Conservation (phyloP, 2,888 invertebrate genomes). For the Nymphalis c-album region DNA sequence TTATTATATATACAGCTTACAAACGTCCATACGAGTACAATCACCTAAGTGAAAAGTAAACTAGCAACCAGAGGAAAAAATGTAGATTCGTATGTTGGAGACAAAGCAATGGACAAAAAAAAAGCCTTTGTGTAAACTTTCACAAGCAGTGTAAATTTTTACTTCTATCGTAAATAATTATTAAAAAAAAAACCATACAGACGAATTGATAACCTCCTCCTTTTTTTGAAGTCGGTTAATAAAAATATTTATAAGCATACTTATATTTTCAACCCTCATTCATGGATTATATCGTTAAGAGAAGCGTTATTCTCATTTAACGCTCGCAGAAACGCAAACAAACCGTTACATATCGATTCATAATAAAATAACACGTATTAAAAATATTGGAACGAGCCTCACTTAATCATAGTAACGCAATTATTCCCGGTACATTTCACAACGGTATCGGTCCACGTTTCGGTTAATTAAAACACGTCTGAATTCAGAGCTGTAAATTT, state of each 20-base stretch:
- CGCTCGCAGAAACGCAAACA: neutral
- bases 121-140: slow-evolving; percentile 25
- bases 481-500: slow-evolving; percentile 76
- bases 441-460: slow-evolving; percentile 52
- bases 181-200: no score
- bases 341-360: neutral
- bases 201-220: no score
- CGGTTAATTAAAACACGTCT: slow-evolving; percentile 77
- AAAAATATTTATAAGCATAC: no score
- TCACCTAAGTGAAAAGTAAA: slow-evolving; percentile 37
- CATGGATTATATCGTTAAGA: no score
- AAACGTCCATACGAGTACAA: neutral
- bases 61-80: slow-evolving; percentile 32
- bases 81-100: slow-evolving; percentile 27
- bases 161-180: no score
- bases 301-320: no score
- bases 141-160: neutral
- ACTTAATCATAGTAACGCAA: slow-evolving; percentile 38
- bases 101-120: slow-evolving; percentile 27
- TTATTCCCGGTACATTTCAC: slow-evolving; percentile 43
- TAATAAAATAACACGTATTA: neutral
- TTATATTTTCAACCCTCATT: no score
- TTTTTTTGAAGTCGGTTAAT: no score
- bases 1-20: no score
- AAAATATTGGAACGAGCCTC: slow-evolving; percentile 7